These are phyloP conservation scores for Petrolisthes manimaculis DNA, from an alignment of 2,888 invertebrate species.

Conservation along the genomic window DNA sequence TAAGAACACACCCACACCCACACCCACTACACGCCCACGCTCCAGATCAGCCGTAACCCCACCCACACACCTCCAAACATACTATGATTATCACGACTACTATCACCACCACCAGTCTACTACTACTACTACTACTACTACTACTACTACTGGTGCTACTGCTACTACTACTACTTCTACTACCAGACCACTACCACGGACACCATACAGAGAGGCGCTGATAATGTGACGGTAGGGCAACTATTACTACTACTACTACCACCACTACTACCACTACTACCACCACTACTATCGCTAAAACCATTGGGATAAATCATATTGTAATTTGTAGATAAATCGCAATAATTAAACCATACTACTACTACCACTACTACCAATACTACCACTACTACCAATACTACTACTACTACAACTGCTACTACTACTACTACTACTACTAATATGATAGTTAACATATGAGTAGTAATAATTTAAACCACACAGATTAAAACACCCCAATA, in stretches of 20 bases:
- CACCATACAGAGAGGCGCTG: slow-evolving; percentile 42
- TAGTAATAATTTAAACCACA: background rate
- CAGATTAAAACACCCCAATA: background rate
- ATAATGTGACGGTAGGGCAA: slow-evolving; percentile 53
- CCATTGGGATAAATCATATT: no score
- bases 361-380: background rate
- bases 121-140: slow-evolving; percentile 19
- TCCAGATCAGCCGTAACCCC: slow-evolving; percentile 47
- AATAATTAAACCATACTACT: background rate
- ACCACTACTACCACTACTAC: slow-evolving; percentile 23
- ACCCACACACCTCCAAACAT: background rate
- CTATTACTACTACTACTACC: slow-evolving; percentile 2
- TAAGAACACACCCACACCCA: no score
- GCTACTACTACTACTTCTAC: slow-evolving; percentile 13
- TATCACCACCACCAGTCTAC: background rate
- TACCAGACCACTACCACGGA: slow-evolving; percentile 18
- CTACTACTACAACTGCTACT: no score
- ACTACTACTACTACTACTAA: background rate
- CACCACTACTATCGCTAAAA: slow-evolving; percentile 13
- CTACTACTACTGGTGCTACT: no score
- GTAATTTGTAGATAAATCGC: no score
- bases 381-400: background rate
- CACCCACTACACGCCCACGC: slow-evolving; percentile 33
- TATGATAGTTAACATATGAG: background rate
- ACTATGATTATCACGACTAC: slow-evolving; percentile 10